Percentiles rank a stretch among this genome's conserved stretches.
These are phyloP conservation scores for Synanthedon andrenaeformis DNA, from an alignment of 2,888 invertebrate genomes.

Conservation along the genomic window DNA sequence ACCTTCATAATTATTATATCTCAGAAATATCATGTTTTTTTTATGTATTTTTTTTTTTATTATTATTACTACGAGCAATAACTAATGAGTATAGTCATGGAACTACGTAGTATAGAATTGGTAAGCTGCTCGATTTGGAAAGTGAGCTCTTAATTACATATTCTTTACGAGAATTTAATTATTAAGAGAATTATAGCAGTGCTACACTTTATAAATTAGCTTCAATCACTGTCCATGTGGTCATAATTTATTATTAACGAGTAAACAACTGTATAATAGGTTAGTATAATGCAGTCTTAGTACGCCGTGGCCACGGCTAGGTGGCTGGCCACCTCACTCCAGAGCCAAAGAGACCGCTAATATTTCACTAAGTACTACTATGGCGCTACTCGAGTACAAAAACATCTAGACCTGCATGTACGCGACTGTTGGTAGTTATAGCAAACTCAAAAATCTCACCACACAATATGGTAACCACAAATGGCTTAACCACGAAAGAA, in stretches of 20 bases:
- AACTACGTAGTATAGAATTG: no score
- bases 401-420: neutral
- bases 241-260: constrained; percentile 26
- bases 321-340: constrained; percentile 24
- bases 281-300: constrained; percentile 53
- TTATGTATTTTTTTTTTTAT: no score
- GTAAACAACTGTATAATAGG: constrained; percentile 32
- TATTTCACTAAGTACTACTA: constrained; percentile 17
- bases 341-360: constrained; percentile 33
- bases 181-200: no score
- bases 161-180: no score
- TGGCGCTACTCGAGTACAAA: constrained; percentile 36
- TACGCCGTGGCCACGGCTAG: constrained; percentile 41
- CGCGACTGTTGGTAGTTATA: neutral
- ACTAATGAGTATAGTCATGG: no score
- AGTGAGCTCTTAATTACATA: no score
- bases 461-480: constrained; percentile 13
- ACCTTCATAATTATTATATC: no score
- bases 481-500: neutral
- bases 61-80: no score
- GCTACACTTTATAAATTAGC: no score
- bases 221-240: constrained; percentile 15
- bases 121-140: no score
- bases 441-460: neutral
- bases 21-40: no score